Base-by-base conservation (phyloP, 2,113 vertebrate species). In the Onychorhynchus coronatus region DNA sequence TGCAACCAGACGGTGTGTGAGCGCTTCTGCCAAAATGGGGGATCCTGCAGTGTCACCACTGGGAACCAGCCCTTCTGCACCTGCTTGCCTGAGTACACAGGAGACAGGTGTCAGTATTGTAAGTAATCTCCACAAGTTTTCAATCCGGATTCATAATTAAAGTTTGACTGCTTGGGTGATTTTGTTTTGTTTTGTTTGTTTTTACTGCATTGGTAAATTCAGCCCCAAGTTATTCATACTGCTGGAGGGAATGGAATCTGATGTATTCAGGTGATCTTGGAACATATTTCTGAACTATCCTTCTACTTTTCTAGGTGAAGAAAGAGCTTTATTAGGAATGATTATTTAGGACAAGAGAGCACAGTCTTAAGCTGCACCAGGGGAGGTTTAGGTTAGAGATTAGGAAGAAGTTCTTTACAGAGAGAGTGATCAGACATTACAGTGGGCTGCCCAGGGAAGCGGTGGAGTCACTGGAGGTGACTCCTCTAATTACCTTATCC, bases 101-200 rank as follows among this genome's bases (percentile, higher is more conserved):
- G 99, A 59, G 99, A 99, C 93, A 98, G 99, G 74, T 99, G 99
- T 91, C 98, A 99, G 68, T 98, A 98, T 89, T 99, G 99, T 99
- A 96, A 99, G 99, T 99, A 47, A 72, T 3, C 46, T 4, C 56
- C 68, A 12, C 50, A 1, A 5, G 6, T 42, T 39, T 30, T 22
- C 37, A 30, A 0, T 3, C 35, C 14, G 11, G 7, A 18, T 18
- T 31, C 23, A 6, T 0, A 3, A 15, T 1, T 8, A 14, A 42
- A n/a, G 5, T 28, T 70, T 27, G 14, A 4, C 12, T 1, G 1
- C 1, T 2, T 10, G 35, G 25, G 24, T 14, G 30, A 4, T 19
- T 46, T 66, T 31, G 37, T 31, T 47, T 46, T 8, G 2, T 39
- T 30, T 41, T 41, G 9, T 41, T 41, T 41, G 12, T 41, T 56